A percentile compares a stretch with the other conserved stretches of the same genome.
These are phyloP conservation scores for Eriocheir sinensis DNA, from an alignment of 1,140 invertebrate species.

Conservation along the genomic window DNA sequence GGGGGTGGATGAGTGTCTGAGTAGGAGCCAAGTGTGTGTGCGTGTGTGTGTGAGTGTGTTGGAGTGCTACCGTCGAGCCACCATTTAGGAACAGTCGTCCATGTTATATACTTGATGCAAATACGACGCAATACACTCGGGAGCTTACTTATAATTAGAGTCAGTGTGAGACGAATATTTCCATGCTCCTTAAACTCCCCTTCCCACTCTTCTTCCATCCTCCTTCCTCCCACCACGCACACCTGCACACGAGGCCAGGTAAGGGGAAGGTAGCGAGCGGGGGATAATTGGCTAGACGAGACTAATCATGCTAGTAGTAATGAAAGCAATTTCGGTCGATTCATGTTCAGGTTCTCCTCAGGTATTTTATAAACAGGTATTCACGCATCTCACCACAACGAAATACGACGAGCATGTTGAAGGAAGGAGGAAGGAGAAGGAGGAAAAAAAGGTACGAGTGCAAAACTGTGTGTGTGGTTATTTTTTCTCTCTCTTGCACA, in stretches of 20 bases:
- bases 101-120: background rate
- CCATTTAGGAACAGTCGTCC: background rate
- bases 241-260: background rate
- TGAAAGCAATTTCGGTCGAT: background rate
- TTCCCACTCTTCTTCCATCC: background rate
- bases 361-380: background rate
- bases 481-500: constrained; percentile 8
- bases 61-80: background rate
- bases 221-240: background rate
- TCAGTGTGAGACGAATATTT: background rate
- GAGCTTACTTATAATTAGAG: background rate
- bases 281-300: background rate
- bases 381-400: background rate
- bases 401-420: too few species aligned
- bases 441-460: background rate
- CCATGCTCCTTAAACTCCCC: background rate
- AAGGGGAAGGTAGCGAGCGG: too few species aligned
- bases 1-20: background rate
- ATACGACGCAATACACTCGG: background rate
- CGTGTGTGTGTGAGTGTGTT: too few species aligned
- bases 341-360: background rate
- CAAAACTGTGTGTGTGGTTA: background rate
- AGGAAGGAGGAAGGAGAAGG: background rate
- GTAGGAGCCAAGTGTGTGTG: background rate
- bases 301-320: background rate